A percentile compares a stretch with the other conserved stretches of the same genome.
Evolutionary conservation across 2,888 invertebrate species (phyloP).

Genomic region (Diaprepes abbreviatus): DNA sequence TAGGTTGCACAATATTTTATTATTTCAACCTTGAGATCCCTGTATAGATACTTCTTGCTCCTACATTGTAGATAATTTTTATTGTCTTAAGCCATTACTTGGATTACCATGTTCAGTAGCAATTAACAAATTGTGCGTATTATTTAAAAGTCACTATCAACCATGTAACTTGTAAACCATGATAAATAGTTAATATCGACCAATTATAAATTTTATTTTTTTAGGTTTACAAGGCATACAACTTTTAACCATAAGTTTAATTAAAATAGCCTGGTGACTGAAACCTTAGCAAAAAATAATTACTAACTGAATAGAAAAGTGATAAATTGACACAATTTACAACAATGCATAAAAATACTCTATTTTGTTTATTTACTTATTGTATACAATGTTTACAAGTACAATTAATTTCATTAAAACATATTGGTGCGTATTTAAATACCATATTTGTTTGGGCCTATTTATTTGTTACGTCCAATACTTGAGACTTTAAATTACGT

Average conservation of each 20-base stretch:
- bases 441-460: too few relatives aligned
- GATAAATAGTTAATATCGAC: slow-evolving; percentile 25
- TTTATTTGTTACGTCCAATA: too few relatives aligned
- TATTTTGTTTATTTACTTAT: not conserved
- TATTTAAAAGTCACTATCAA: slow-evolving; percentile 32
- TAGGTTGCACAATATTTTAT: too few relatives aligned
- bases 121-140: slow-evolving; percentile 24
- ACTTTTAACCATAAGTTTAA: slow-evolving; percentile 21
- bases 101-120: slow-evolving; percentile 16
- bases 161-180: slow-evolving; percentile 18
- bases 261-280: slow-evolving; percentile 17
- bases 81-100: slow-evolving; percentile 18
- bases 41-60: not conserved
- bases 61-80: not conserved
- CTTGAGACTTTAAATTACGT: too few relatives aligned
- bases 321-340: slow-evolving; percentile 1
- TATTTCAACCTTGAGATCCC: slow-evolving; percentile 1
- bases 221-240: slow-evolving; percentile 33
- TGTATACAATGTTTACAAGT: too few relatives aligned
- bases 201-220: slow-evolving; percentile 28
- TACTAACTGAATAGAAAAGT: not conserved
- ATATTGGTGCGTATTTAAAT: too few relatives aligned
- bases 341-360: not conserved
- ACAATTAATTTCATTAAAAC: too few relatives aligned
- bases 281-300: slow-evolving; percentile 12